Evolutionary conservation across 2,113 vertebrate genomes (phyloP).

Genomic region (Forbesichthys agassizii): DNA sequence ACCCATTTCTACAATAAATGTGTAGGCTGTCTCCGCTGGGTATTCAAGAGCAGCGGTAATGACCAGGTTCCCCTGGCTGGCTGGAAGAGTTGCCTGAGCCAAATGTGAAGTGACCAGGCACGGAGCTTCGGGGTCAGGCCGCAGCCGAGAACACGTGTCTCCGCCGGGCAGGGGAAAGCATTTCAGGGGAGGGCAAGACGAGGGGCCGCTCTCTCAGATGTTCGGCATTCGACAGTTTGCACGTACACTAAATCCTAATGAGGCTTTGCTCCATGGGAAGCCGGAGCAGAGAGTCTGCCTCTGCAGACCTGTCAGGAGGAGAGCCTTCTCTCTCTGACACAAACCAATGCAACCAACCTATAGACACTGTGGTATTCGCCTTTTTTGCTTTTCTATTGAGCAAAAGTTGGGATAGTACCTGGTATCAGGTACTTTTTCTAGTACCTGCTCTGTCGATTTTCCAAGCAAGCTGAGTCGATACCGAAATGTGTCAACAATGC

Average conservation of each 20-base stretch:
- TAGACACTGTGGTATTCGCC: no score
- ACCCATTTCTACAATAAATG: no score
- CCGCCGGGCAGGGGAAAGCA: constrained; percentile 22
- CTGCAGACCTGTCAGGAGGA: constrained; percentile 41
- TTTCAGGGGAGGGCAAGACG: neutral
- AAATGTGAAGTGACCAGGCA: constrained; percentile 64
- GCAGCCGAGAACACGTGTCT: constrained; percentile 55
- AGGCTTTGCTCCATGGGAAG: constrained; percentile 56
- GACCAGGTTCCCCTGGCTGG: constrained; percentile 15
- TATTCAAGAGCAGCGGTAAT: no score
- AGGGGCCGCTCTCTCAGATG: constrained; percentile 29
- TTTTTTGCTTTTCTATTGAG: no score
- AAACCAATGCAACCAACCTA: no score
- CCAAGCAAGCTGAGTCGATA: no score
- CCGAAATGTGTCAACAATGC: no score
- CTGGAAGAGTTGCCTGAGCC: constrained; percentile 40
- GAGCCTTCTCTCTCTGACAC: neutral
- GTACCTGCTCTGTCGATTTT: no score
- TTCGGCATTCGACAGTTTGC: constrained; percentile 41
- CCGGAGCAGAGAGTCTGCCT: constrained; percentile 31
- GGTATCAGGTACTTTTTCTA: no score
- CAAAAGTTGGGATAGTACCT: no score
- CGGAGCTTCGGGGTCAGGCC: constrained; percentile 50
- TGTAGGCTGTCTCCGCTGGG: no score
- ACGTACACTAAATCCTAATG: constrained; percentile 66